phyloP scores from a whole-genome alignment of 2,888 invertebrate genomes.

The Epiblema foenella region DNA sequence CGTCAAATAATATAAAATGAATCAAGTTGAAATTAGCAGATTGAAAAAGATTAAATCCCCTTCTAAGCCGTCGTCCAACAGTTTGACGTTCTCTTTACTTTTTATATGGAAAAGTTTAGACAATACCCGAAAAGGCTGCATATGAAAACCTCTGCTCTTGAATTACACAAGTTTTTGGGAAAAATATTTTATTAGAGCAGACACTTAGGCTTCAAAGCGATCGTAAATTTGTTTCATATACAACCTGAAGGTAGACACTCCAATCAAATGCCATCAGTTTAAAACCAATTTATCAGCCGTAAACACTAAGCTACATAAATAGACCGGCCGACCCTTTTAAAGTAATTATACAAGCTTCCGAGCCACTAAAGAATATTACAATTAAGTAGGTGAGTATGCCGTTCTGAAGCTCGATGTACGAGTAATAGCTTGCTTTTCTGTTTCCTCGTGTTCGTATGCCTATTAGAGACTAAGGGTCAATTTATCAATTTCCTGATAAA shows the following conservation, averaged over 20 bases:
- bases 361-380: slow-evolving; percentile 30
- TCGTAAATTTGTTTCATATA: slow-evolving; percentile 26
- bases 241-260: slow-evolving; percentile 24
- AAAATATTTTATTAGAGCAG: slow-evolving; percentile 35
- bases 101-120: slow-evolving; percentile 36
- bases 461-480: neutral
- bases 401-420: neutral
- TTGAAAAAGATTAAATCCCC: slow-evolving; percentile 4
- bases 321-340: slow-evolving; percentile 39
- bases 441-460: neutral
- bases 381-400: slow-evolving; percentile 7
- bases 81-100: slow-evolving; percentile 38
- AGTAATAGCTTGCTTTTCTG: neutral
- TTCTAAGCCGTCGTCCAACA: slow-evolving; percentile 21
- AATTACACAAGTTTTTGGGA: slow-evolving; percentile 30
- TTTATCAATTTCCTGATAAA: no score
- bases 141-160: slow-evolving; percentile 29
- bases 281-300: slow-evolving; percentile 40
- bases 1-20: neutral
- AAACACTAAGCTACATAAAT: slow-evolving; percentile 34
- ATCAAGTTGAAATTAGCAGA: neutral
- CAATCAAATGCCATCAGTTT: slow-evolving; percentile 39
- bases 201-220: slow-evolving; percentile 24
- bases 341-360: slow-evolving; percentile 48
- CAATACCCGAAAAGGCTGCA: slow-evolving; percentile 37